Conservation (phyloP, 2,113 vertebrate species). For the Melanotaenia duboulayi region DNA sequence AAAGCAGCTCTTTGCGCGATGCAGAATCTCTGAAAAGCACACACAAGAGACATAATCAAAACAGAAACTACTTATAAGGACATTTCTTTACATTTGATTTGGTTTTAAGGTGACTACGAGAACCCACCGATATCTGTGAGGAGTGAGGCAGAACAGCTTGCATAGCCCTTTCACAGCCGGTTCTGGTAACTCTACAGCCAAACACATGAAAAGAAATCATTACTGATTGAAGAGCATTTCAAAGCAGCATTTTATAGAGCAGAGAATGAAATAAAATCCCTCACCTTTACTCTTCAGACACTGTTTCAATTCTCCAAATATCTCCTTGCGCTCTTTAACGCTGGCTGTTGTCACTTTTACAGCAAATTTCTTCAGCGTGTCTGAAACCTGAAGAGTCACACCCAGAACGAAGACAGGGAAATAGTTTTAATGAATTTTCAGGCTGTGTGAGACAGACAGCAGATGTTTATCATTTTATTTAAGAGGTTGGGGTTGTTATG, state of each 20-base stretch:
- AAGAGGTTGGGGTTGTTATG: background rate
- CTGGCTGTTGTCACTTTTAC: conserved; percentile 94
- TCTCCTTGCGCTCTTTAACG: conserved; percentile 91
- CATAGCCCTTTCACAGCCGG: conserved; percentile 94
- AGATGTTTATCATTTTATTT: no score
- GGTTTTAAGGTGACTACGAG: background rate
- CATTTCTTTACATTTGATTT: background rate
- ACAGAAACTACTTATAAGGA: background rate
- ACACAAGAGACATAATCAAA: background rate
- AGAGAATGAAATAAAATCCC: background rate
- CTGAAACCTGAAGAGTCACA: conserved; percentile 85
- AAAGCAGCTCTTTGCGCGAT: conserved; percentile 90
- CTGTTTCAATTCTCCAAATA: conserved; percentile 89
- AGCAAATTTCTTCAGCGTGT: conserved; percentile 95
- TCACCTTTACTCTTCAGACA: conserved; percentile 92
- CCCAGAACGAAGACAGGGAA: background rate
- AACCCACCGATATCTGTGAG: conserved; percentile 93
- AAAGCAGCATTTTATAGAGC: background rate
- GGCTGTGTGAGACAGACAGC: background rate
- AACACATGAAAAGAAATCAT: background rate
- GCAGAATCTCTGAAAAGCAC: conserved; percentile 87
- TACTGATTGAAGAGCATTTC: background rate
- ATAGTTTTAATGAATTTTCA: background rate
- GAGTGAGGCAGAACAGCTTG: conserved; percentile 95
- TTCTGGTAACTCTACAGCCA: conserved; percentile 85